phyloP scores from a whole-genome alignment of 2,797 vertebrate species.

The Pseudomugil gertrudae region DNA sequence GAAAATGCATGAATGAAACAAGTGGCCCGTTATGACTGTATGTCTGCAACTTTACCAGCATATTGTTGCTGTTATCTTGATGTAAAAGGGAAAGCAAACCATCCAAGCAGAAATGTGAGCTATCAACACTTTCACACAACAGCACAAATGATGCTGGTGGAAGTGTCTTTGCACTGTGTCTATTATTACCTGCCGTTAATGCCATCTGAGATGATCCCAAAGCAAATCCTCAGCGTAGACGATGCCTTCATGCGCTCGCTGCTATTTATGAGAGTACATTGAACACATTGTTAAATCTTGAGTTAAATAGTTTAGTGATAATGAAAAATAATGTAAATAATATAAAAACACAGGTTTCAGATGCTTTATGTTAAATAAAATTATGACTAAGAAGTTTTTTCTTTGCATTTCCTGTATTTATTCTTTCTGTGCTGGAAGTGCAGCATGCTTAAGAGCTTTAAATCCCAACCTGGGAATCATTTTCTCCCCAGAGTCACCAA shows the following conservation, averaged over 20 bases:
- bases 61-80: constrained; percentile 13
- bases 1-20: too few relatives aligned
- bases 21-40: background rate
- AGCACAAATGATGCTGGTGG: constrained; percentile 35
- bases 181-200: constrained; percentile 15
- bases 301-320: background rate
- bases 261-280: too few relatives aligned
- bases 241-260: constrained; percentile 4
- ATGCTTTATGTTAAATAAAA: background rate
- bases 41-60: constrained; percentile 3
- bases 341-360: background rate
- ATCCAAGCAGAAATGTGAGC: constrained; percentile 10
- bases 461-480: background rate
- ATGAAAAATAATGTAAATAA: background rate
- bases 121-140: constrained; percentile 25
- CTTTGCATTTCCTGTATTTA: background rate
- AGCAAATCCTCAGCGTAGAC: constrained; percentile 14
- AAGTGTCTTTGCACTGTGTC: constrained; percentile 17
- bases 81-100: constrained; percentile 16
- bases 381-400: too few relatives aligned
- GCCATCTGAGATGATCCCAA: constrained; percentile 19
- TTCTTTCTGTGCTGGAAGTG: background rate
- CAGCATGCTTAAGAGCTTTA: background rate
- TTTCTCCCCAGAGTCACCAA: constrained; percentile 1
- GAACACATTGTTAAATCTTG: constrained; percentile 3